phyloP scores from a whole-genome alignment of 2,113 vertebrate genomes.

The Salvelinus fontinalis region DNA sequence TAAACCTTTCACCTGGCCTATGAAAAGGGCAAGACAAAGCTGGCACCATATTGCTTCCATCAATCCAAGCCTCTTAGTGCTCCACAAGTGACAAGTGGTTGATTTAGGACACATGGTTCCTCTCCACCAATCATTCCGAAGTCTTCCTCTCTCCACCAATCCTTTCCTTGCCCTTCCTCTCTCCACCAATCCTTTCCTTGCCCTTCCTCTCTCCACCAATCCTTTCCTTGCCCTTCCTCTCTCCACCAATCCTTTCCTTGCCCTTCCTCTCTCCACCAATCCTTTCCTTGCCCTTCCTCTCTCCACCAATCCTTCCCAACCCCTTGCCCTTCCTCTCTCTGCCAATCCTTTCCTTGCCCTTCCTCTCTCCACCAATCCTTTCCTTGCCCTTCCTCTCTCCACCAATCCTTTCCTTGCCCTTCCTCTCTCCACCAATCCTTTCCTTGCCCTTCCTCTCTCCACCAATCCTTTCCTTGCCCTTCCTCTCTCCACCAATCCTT shows the following conservation, averaged over 20 bases:
- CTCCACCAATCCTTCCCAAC: neutral
- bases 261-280: too few relatives aligned
- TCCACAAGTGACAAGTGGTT: neutral
- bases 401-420: too few relatives aligned
- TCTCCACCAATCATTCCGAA: neutral
- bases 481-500: neutral
- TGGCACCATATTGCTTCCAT: slow-evolving; percentile 27
- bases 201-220: neutral
- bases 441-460: neutral
- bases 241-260: too few relatives aligned
- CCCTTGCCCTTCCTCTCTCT: neutral
- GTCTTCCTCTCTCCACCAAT: neutral
- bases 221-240: too few relatives aligned
- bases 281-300: too few relatives aligned
- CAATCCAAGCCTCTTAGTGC: slow-evolving; percentile 7
- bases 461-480: too few relatives aligned
- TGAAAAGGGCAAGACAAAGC: too few relatives aligned
- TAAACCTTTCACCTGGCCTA: too few relatives aligned
- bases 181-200: neutral
- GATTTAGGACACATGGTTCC: slow-evolving; percentile 30
- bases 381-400: too few relatives aligned
- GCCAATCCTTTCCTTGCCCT: too few relatives aligned
- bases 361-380: too few relatives aligned
- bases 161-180: neutral
- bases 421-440: neutral